Evolutionary conservation across 2,888 invertebrate genomes (phyloP), one percentile per base, ranked within the genome.

Genomic region (Dynastes tityus): DNA sequence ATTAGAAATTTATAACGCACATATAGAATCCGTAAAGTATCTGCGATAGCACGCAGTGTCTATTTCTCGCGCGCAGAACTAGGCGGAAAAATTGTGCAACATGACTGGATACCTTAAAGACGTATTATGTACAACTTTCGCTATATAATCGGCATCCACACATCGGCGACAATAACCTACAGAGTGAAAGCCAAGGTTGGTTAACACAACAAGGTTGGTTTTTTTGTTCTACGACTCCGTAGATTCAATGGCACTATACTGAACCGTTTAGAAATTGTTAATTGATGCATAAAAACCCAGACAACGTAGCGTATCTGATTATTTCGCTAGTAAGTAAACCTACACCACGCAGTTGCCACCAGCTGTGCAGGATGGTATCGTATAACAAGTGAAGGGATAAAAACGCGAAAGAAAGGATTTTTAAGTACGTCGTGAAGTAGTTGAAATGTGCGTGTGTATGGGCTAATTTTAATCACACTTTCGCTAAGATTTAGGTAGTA

Each of bases 231-330:
- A 32, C 73, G 16, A 22, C 29, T 61, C 8, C 45, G 40, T 45
- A 53, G 51, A 55, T 55, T 55, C 76, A 76, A 65, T 27, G 55
- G 53, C 67, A 76, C 45, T n/a, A 67, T 58, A 65, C 27, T 53
- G 65, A 67, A 67, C 55, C 27, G 76, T 76, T 76, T 76, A 76
- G 76, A 76, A 76, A 76, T 76, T 76, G 76, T 45, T 65, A 76
- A 76, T 67, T 76, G 76, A 76, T 58, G 76, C 67, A 67, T 67
- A 58, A 76, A 76, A 58, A 73, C 58, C 58, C 16, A 40, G 73
- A 58, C 29, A 29, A 58, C 37, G 73, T 9, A 71, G 58, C 73
- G 58, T 58, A 73, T 73, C 73, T 40, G 58, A 58, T 55, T 55
- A 58, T 73, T 73, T 73, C 58, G 13, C 58, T 22, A 55, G 49